Percentiles rank a stretch among this genome's conserved stretches.
These are phyloP conservation scores for Etheostoma cragini DNA, from an alignment of 2,113 vertebrate genomes.

Conservation along the genomic window DNA sequence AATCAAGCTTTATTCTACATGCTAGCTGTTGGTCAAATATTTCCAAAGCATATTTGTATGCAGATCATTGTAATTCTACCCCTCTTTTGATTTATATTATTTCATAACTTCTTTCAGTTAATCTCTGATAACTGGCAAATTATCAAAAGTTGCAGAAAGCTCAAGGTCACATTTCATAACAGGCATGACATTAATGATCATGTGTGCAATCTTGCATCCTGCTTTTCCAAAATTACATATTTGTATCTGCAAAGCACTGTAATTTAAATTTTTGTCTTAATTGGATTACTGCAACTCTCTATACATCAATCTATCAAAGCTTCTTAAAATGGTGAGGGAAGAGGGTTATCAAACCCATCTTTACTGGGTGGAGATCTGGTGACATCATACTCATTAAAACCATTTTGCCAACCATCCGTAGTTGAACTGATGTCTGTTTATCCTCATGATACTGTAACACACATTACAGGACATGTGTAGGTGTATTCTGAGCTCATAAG, in stretches of 20 bases:
- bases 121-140: not conserved
- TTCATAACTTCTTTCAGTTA: not conserved
- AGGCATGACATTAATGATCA: not conserved
- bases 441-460: not conserved
- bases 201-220: too few species aligned
- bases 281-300: not conserved
- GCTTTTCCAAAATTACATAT: not conserved
- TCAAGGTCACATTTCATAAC: not conserved
- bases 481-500: conserved; percentile 25
- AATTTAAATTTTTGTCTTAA: not conserved
- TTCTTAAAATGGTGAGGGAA: not conserved
- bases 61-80: not conserved
- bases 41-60: not conserved
- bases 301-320: not conserved
- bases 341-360: not conserved
- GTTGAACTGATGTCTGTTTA: not conserved
- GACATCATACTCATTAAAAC: not conserved
- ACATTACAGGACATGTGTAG: not conserved
- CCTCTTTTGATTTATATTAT: not conserved
- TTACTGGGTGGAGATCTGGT: not conserved
- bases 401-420: not conserved
- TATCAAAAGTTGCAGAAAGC: not conserved
- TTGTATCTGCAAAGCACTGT: not conserved
- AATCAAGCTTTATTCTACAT: not conserved
- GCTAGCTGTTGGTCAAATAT: not conserved